Base-by-base conservation (phyloP, 1,140 invertebrate species). In the Ptiloglossa arizonensis region DNA sequence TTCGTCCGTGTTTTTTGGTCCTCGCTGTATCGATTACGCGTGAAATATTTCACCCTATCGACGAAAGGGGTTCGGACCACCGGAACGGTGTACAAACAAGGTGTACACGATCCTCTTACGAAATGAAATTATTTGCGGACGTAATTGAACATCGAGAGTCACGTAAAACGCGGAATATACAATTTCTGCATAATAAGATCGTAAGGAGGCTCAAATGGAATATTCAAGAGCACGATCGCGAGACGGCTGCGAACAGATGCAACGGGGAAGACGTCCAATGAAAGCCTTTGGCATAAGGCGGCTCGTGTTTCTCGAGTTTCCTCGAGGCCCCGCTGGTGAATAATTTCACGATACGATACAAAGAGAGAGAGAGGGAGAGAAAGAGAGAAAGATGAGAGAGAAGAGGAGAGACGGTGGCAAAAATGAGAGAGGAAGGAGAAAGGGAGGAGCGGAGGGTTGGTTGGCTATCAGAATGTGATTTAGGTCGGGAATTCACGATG, bases 401-500 rank as follows among this genome's bases (percentile, higher is more conserved):
- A 0, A 46, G 4, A 8, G 9, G 35, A 11, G 24, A 2, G n/a
- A 48, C 2, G 32, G 35, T 1, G 35, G 44, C 19, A 35, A 60
- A 52, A 72, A 46, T 52, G 27, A 22, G 46, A 67, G 52, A 56
- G 46, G 60, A 44, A 13, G 59, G 29, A 38, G 32, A 52, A 29
- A 38, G 60, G n/a, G 52, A 8, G 54, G 32, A 2, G 22, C 41
- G 22, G 13, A 41, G 72, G 72, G 64, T 29, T 75, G 72, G 63
- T 73, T 57, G 72, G 60, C 67, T 76, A 80, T 77, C 67, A 77
- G 73, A 71, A 56, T 80, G 74, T 80, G 79, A 80, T 80, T 80
- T 80, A 80, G 73, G 67, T 69, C 64, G 64, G 59, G 59, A 80
- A 80, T 80, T 77, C 73, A 75, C 73, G 79, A 77, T 80, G 79